Conservation (phyloP, 2,797 vertebrate genomes). For the Apogon hyalosoma region DNA sequence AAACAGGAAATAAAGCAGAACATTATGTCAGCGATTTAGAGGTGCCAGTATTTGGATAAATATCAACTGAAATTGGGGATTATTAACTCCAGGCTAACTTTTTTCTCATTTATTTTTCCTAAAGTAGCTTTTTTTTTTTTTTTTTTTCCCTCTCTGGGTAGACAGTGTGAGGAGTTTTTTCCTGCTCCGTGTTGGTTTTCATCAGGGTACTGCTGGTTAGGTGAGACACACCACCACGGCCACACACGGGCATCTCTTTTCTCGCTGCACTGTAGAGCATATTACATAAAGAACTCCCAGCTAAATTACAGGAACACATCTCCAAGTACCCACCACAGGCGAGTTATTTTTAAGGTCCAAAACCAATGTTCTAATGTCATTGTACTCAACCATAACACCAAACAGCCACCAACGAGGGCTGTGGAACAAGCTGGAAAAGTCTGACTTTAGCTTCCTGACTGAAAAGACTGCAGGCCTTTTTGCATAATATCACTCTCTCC, state of each 20-base stretch:
- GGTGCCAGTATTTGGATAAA: conserved; percentile 57
- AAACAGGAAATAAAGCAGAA: conserved; percentile 57
- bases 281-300: conserved; percentile 58
- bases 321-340: conserved; percentile 77
- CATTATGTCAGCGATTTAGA: conserved; percentile 52
- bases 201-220: conserved; percentile 60
- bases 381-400: conserved; percentile 71
- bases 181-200: conserved; percentile 44
- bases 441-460: neutral
- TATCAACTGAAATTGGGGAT: conserved; percentile 37
- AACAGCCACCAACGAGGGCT: conserved; percentile 51
- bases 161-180: conserved; percentile 37
- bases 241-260: conserved; percentile 54
- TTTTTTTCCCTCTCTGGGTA: neutral
- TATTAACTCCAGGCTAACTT: conserved; percentile 34
- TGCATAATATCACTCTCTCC: neutral
- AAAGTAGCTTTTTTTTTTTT: conserved; percentile 21
- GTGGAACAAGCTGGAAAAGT: conserved; percentile 28
- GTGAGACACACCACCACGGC: conserved; percentile 52
- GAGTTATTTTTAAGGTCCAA: conserved; percentile 75
- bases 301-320: conserved; percentile 75
- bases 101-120: conserved; percentile 37
- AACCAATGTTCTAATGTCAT: conserved; percentile 79
- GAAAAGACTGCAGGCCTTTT: neutral
- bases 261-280: conserved; percentile 27